A percentile compares a stretch with the other conserved stretches of the same genome.
These are phyloP conservation scores for Aphelocoma californica DNA, from an alignment of 2,797 vertebrate species.

Conservation along the genomic window DNA sequence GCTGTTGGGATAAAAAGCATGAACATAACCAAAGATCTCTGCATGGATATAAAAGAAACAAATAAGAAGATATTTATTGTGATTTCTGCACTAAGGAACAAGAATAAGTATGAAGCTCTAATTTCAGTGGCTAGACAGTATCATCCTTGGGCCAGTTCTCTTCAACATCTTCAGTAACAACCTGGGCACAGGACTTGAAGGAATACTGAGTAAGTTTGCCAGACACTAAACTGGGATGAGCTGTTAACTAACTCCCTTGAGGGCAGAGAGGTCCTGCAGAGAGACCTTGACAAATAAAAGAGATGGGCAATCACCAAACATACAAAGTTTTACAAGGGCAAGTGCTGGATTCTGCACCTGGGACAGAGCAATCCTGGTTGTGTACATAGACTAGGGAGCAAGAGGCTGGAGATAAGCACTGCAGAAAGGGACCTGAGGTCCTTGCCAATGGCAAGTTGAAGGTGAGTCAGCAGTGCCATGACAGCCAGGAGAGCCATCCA, in stretches of 20 bases:
- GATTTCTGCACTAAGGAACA: not conserved
- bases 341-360: not conserved
- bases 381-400: fast-evolving
- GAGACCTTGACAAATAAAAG: not conserved
- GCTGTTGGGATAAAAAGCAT: not conserved
- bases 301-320: not conserved
- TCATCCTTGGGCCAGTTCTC: not conserved
- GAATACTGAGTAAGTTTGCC: not conserved
- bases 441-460: fast-evolving
- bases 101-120: not conserved
- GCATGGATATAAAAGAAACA: constrained; percentile 4
- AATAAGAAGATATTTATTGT: constrained; percentile 31
- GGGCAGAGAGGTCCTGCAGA: not conserved
- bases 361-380: not conserved
- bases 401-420: not conserved
- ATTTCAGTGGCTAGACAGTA: not conserved
- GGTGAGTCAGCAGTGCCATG: not conserved
- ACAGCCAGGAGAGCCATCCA: fast-evolving
- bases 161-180: not conserved
- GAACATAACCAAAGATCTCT: constrained; percentile 12
- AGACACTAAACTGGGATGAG: not conserved
- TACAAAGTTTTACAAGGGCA: not conserved
- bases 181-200: not conserved
- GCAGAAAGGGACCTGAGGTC: fast-evolving
- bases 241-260: not conserved